Base-by-base conservation (phyloP, 2,113 vertebrate genomes). In the Phoxinus phoxinus region DNA sequence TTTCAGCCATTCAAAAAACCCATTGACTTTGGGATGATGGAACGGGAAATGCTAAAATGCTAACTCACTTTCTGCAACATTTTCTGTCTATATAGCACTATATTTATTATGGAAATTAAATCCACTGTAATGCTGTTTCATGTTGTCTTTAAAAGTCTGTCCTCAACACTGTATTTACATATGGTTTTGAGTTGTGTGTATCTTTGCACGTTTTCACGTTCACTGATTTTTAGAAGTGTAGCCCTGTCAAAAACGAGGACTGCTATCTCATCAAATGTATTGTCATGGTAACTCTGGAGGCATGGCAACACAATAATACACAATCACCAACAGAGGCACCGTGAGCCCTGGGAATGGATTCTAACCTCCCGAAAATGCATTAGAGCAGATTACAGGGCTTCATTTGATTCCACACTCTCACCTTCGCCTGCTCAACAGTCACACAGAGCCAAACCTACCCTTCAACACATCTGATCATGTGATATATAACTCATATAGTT, bases 241-340 rank as follows among this genome's bases (percentile, higher is more conserved):
- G 46, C 51, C 23, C 25, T n/a, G 46, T 41, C 76, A 84, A 25
- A 75, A 61, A 44, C 30, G 58, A 78, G 25, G 46, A 56, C 58
- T 84, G 76, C 61, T 81, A 75, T 74, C 44, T 81, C 78, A 85
- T 87, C 86, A 72, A 71, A 81, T 73, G 67, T 73, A 81, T 56
- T 56, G 51, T 85, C 86, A 87, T 69, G 77, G 77, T 85, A 25
- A 76, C 63, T 73, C 78, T 76, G 86, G 59, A 81, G 46, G 83
- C 71, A 67, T 30, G 80, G 59, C 46, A 67, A 67, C 83, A 74
- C 35, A 72, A 81, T 81, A 86, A 86, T 72, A 81, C 65, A 80
- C 69, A 85, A 85, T 87, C 82, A 72, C 71, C 51, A 80, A 48
- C 65, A 84, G 58, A 41, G 56, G 56, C 37, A 78, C 83, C 41